phyloP scores from a whole-genome alignment of 1,140 invertebrate genomes.

The Sycophaga agraensis region DNA sequence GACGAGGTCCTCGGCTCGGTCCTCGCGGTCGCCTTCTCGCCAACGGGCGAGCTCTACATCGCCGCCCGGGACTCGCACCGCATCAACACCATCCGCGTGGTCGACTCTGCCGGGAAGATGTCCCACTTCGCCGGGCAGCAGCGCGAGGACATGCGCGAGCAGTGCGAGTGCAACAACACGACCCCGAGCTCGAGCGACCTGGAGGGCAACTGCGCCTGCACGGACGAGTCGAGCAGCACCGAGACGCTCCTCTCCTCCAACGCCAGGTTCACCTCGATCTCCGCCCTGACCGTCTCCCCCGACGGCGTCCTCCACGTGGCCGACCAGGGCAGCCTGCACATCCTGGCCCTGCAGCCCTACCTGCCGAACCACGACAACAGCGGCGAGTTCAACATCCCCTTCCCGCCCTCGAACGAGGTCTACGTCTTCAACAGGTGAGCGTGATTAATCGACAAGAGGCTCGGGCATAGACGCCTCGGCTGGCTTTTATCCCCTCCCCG shows the following conservation, averaged over 20 bases:
- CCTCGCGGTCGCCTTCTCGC: slow-evolving; percentile 84
- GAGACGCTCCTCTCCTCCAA: slow-evolving; percentile 87
- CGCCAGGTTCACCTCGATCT: slow-evolving; percentile 87
- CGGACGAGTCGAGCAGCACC: slow-evolving; percentile 71
- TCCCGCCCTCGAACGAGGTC: slow-evolving; percentile 86
- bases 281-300: slow-evolving; percentile 88
- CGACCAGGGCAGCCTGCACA: slow-evolving; percentile 88
- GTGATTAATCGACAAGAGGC: too few relatives aligned
- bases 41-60: slow-evolving; percentile 89
- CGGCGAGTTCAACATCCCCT: slow-evolving; percentile 90
- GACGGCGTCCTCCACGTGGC: slow-evolving; percentile 92
- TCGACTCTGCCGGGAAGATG: slow-evolving; percentile 81
- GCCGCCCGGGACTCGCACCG: slow-evolving; percentile 90
- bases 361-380: slow-evolving; percentile 85
- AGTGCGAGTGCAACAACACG: slow-evolving; percentile 52
- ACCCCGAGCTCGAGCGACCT: slow-evolving; percentile 47
- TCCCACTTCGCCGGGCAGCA: slow-evolving; percentile 78
- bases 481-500: too few relatives aligned
- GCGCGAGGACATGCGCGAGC: slow-evolving; percentile 56
- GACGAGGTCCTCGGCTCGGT: slow-evolving; percentile 73
- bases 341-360: slow-evolving; percentile 87
- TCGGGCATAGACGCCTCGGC: too few relatives aligned
- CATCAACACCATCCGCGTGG: slow-evolving; percentile 83
- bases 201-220: slow-evolving; percentile 61
- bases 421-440: slow-evolving; percentile 84